Percentiles rank a stretch among this genome's conserved stretches.
These are phyloP conservation scores for Catharus fuscescens DNA, from an alignment of 2,113 vertebrate species.

Conservation along the genomic window DNA sequence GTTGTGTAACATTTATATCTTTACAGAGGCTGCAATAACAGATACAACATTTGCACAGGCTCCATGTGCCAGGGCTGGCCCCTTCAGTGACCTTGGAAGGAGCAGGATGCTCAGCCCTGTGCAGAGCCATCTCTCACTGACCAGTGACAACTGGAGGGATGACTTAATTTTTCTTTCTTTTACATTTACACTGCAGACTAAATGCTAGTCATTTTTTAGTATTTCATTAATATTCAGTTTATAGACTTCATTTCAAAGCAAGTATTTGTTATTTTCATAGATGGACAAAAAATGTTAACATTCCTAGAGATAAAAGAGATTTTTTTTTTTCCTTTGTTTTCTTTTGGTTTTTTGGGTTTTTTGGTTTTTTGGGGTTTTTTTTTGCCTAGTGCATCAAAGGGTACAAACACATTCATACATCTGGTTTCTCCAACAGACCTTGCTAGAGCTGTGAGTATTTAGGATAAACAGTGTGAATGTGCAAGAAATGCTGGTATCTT, in stretches of 20 bases:
- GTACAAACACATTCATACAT: not conserved
- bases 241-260: constrained; percentile 17
- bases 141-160: not conserved
- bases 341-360: too few relatives aligned
- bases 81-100: not conserved
- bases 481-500: not conserved
- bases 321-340: not conserved
- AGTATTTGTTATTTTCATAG: constrained; percentile 9
- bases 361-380: too few relatives aligned
- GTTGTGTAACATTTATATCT: not conserved
- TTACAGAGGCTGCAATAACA: not conserved
- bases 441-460: not conserved
- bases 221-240: not conserved
- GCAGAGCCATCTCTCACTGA: not conserved
- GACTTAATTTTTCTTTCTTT: not conserved
- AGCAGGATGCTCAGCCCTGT: not conserved
- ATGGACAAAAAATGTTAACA: not conserved
- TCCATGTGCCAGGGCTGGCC: not conserved
- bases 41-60: not conserved
- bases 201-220: not conserved
- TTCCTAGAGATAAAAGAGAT: not conserved
- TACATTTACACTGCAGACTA: not conserved
- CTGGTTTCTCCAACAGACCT: not conserved
- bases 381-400: not conserved
- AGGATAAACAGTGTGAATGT: not conserved